Base-by-base conservation (phyloP, 2,113 vertebrate species). In the Gorsachius goisagi region DNA sequence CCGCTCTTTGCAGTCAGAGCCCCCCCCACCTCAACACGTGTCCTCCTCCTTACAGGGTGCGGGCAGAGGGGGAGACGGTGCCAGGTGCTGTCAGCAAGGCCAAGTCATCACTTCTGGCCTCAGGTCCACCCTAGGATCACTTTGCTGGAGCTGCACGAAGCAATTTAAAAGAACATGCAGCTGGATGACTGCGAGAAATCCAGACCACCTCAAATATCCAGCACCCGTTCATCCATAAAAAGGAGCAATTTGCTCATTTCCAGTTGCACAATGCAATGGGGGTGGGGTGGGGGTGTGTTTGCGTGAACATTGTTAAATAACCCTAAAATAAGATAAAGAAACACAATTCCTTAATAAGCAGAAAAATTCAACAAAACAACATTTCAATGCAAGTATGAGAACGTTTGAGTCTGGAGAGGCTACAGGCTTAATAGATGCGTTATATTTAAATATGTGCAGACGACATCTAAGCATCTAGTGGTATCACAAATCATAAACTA, bases 51-150 rank as follows among this genome's bases (percentile, higher is more conserved):
- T 4, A 1, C n/a, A 33, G 39, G 49, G 63, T n/a, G 67, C 0
- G 12, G 63, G 89, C 1, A 66, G 64, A 69, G 44, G 81, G 35
- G 75, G n/a, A 69, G 60, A 49, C 0, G 0, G 81, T 85, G 90
- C 89, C 95, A 85, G 90, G 87, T 55, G 49, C 92, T 93, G 85
- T 88, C 90, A 63, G 82, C 39, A 18, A 76, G 52, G 68, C 90
- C 56, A 47, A 93, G 77, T 12, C 88, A 76, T 55, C 52, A 22
- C 14, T 35, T 35, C 62, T 14, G 3, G 83, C 72, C 67, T 35
- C 72, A 12, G 20, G 39, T 74, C 81, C 0, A 1, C 89, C 81
- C 77, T 23, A 59, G 91, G 87, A 92, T 64, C 35, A 33, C 73
- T 88, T 96, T 73, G 39, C 73, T 84, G 60, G 85, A 77, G 55